Evolutionary conservation across 2,888 invertebrate genomes (phyloP), one percentile per base, ranked within the genome.

Genomic region (Ophion ellenae): DNA sequence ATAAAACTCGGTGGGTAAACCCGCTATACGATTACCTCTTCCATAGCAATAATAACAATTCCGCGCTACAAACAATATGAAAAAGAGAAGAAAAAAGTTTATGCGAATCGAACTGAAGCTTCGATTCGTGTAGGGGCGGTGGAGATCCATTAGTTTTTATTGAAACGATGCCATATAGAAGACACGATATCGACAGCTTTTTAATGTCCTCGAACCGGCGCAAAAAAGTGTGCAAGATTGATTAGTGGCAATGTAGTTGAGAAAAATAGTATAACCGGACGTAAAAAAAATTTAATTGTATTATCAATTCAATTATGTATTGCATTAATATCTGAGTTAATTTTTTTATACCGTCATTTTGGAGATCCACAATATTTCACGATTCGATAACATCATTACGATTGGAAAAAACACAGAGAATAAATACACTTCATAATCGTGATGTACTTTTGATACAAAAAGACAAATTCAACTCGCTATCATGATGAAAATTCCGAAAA

Each of bases 21-120:
- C 70, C 61, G n/a, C 47, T 57, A 69, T 20, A 64, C 28, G 64
- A 64, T 73, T 73, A 64, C 64, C 36, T 10, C 53, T 69, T n/a
- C 40, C 36, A 9, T 76, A 66, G 57, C 63, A 61, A 84, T 79
- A 82, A 76, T 79, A 82, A 85, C 75, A 75, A 82, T 75, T 75
- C 47, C 64, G 36, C 47, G 20, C 28, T 67, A 83, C 71, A 53
- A 71, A 63, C 59, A 57, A 66, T 10, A 69, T 59, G 63, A 63
- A 17, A 69, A 73, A 71, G 32, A 47, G 40, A 75, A 14, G n/a
- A 79, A 71, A 64, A 59, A 71, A 85, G 53, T 53, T 17, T 24
- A 24, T 24, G 1, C 24, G 24, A 24, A 24, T 24, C 59, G 36
- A 32, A 71, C 57, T 57, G 14, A 40, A 53, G 45, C 11, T 28